These are phyloP conservation scores for Griposia aprilina DNA, from an alignment of 2,888 invertebrate genomes.

Conservation along the genomic window DNA sequence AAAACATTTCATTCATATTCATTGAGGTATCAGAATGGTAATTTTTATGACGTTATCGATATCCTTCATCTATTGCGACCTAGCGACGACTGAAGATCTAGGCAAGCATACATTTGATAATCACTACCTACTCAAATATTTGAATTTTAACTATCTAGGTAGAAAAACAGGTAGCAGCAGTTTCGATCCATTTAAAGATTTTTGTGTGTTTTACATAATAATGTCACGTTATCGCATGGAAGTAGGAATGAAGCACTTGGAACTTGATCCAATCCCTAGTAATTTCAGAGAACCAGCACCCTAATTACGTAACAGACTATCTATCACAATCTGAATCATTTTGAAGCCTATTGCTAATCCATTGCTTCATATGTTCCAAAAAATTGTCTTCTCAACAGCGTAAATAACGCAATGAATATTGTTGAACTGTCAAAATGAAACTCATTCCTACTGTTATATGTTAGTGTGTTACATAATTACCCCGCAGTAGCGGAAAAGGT, in stretches of 20 bases:
- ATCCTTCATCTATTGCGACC: slow-evolving; percentile 43
- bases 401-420: no score
- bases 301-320: no score
- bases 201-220: background rate
- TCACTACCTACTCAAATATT: slow-evolving; percentile 8
- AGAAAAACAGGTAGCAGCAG: background rate
- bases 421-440: no score
- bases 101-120: slow-evolving; percentile 29
- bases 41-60: slow-evolving; percentile 44
- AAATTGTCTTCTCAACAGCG: no score
- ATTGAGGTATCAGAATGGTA: slow-evolving; percentile 34
- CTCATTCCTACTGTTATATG: no score
- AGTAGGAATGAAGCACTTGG: no score
- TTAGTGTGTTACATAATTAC: no score
- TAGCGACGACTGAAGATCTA: slow-evolving; percentile 11
- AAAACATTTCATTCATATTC: slow-evolving; percentile 33
- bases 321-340: no score
- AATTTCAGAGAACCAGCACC: background rate
- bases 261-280: no score
- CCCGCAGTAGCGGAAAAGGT: background rate
- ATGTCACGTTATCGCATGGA: background rate
- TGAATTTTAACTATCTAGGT: slow-evolving; percentile 11
- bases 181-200: background rate
- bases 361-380: no score
- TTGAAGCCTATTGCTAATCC: no score